Evolutionary conservation across 2,797 vertebrate genomes (phyloP).

Genomic region (Champsocephalus esox): DNA sequence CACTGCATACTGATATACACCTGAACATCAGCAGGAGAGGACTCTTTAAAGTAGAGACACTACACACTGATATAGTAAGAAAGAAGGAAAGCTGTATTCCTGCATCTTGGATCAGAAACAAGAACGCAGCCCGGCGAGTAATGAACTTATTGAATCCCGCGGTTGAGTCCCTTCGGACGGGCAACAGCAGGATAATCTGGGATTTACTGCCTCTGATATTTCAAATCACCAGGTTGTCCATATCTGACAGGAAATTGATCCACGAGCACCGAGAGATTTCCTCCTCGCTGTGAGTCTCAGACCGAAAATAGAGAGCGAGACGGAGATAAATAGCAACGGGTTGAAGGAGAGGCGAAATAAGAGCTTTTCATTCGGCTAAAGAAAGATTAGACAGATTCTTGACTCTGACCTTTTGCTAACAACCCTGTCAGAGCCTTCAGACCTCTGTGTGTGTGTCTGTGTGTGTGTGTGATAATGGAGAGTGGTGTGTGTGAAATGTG

Average conservation of each 20-base stretch:
- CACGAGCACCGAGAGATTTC: slow-evolving; percentile 9
- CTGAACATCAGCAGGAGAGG: too few relatives aligned
- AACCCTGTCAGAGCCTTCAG: slow-evolving; percentile 72
- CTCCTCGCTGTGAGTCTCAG: slow-evolving; percentile 21
- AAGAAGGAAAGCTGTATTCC: neutral
- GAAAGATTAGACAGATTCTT: slow-evolving; percentile 76
- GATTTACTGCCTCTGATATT: slow-evolving; percentile 41
- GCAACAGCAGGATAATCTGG: slow-evolving; percentile 37
- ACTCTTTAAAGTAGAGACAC: too few relatives aligned
- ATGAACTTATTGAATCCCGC: slow-evolving; percentile 23
- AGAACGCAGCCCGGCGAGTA: slow-evolving; percentile 17
- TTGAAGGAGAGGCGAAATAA: slow-evolving; percentile 49
- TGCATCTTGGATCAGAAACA: slow-evolving; percentile 6
- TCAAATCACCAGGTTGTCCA: slow-evolving; percentile 41
- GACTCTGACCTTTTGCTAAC: slow-evolving; percentile 80
- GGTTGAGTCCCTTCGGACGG: slow-evolving; percentile 34
- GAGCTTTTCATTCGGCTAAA: slow-evolving; percentile 51
- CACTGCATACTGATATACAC: too few relatives aligned
- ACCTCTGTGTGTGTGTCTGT: slow-evolving; percentile 45
- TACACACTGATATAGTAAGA: neutral
- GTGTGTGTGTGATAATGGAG: slow-evolving; percentile 65
- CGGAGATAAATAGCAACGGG: slow-evolving; percentile 24
- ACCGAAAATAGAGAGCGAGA: slow-evolving; percentile 24
- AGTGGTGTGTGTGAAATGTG: slow-evolving; percentile 75
- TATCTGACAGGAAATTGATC: slow-evolving; percentile 56